Base-by-base conservation (phyloP, 2,888 invertebrate species). In the Oligia fasciuncula region DNA sequence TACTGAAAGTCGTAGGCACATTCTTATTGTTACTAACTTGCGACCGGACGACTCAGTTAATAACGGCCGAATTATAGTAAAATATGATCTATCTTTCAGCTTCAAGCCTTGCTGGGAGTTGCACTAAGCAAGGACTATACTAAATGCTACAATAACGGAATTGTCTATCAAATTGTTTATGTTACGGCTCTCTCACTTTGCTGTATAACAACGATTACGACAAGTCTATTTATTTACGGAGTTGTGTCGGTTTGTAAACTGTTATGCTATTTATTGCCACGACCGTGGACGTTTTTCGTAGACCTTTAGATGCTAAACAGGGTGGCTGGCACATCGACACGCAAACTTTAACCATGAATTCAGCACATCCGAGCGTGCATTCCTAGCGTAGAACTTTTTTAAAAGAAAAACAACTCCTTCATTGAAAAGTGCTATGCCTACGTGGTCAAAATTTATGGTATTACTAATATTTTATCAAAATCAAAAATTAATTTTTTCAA, bases 171-270 rank as follows among this genome's bases (percentile, higher is more conserved):
- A 70, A 14, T 57, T 11, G 0, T 67, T 13, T 5, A 40, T 0
- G 0, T 2, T 65, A 13, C 40, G 19, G 54, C 67, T 14, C 0
- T 49, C 14, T 0, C 23, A 5, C 9, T 85, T 67, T 73, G 66
- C 75, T n/a, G 5, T 69, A 1, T 49, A 68, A 71, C 82, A 23
- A 35, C 62, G 0, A 1, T 65, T 3, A 0, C 51, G 4, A 65
- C 73, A 57, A 1, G 13, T 8, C 2, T 78, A 49, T 76, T 85
- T 54, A 0, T 85, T 13, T 77, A 76, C 11, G 85, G 85, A 60
- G 5, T 85, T 19, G 0, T 40, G 11, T 46, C 2, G 77, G 84
- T 84, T 66, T 66, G 84, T 84, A 57, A 62, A 60, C n/a, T n/a
- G 6, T 40, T 71, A 6, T 60, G 19, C 4, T 40, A 54, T 4